Percentiles rank a stretch among this genome's conserved stretches.
Evolutionary conservation across 2,888 invertebrate species (phyloP).

Genomic region (Ophonus ardosiacus): DNA sequence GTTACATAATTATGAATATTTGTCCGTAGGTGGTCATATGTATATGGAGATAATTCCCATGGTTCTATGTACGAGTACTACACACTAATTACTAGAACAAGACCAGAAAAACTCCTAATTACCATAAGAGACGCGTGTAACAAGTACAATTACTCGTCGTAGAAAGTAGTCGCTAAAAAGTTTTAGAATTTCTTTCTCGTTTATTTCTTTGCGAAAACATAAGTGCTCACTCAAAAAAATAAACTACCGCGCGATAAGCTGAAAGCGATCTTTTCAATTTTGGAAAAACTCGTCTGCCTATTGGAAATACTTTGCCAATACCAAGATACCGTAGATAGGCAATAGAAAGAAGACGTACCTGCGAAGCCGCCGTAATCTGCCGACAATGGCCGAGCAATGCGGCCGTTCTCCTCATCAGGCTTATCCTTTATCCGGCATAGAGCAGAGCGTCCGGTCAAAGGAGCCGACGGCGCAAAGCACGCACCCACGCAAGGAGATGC

Average conservation of each 20-base stretch:
- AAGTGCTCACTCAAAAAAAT: conserved; percentile 58
- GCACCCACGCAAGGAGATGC: not conserved
- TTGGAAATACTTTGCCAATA: conserved; percentile 1
- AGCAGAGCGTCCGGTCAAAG: conserved; percentile 41
- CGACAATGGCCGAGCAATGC: conserved; percentile 57
- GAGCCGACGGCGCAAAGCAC: conserved; percentile 31
- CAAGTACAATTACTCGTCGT: not conserved
- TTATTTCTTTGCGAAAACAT: conserved; percentile 51
- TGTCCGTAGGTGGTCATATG: not conserved
- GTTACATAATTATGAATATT: not conserved
- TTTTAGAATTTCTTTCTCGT: not conserved
- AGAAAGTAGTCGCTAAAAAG: not conserved
- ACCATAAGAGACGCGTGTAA: not conserved
- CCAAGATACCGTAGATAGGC: conserved; percentile 38
- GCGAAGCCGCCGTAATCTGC: conserved; percentile 57
- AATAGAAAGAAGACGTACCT: conserved; percentile 34
- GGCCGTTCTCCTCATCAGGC: conserved; percentile 57
- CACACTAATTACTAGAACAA: too few species aligned
- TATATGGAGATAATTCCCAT: too few species aligned
- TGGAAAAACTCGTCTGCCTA: conserved; percentile 66
- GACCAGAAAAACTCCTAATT: not conserved
- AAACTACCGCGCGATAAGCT: conserved; percentile 72
- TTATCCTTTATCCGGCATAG: conserved; percentile 55
- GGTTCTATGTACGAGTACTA: too few species aligned
- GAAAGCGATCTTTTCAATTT: conserved; percentile 74